Percentiles rank a stretch among this genome's conserved stretches.
Conservation (phyloP, 2,113 vertebrate species). For the Rhadina sibilatrix region DNA sequence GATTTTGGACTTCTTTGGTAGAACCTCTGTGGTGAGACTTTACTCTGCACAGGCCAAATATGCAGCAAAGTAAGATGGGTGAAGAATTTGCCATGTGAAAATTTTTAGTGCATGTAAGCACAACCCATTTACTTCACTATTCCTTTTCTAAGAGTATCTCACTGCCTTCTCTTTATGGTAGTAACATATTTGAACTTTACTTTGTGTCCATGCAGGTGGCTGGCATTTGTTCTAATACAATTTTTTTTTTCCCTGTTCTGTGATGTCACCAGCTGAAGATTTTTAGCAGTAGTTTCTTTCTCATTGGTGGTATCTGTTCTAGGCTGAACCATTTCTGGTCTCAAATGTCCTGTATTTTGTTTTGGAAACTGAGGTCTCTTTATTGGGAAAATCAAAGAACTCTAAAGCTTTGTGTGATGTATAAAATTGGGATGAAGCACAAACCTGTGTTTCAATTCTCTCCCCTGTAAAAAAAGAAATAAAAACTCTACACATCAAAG, state of each 20-base stretch:
- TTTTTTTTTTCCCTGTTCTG: not conserved
- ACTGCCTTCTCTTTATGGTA: not conserved
- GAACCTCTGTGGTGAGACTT: not conserved
- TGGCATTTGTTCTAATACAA: not conserved
- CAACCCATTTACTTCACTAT: not conserved
- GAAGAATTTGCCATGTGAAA: not conserved
- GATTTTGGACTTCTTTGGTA: not conserved
- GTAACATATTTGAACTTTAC: not conserved
- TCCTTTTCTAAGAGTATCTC: not conserved
- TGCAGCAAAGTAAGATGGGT: not conserved
- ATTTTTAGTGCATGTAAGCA: not conserved
- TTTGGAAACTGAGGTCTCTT: not conserved
- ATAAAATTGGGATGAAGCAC: not conserved
- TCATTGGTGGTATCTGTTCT: not conserved
- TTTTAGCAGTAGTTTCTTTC: not conserved
- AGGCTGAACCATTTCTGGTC: not conserved
- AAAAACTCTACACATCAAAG: not conserved
- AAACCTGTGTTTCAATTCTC: not conserved
- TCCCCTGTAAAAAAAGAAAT: not conserved
- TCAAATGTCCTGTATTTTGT: not conserved
- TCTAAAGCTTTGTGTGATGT: not conserved
- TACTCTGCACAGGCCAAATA: rapidly evolving
- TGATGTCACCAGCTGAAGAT: not conserved
- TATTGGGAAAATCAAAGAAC: not conserved
- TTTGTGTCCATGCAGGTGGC: not conserved